phyloP scores from a whole-genome alignment of 2,888 invertebrate genomes.

The Thumatha senex region DNA sequence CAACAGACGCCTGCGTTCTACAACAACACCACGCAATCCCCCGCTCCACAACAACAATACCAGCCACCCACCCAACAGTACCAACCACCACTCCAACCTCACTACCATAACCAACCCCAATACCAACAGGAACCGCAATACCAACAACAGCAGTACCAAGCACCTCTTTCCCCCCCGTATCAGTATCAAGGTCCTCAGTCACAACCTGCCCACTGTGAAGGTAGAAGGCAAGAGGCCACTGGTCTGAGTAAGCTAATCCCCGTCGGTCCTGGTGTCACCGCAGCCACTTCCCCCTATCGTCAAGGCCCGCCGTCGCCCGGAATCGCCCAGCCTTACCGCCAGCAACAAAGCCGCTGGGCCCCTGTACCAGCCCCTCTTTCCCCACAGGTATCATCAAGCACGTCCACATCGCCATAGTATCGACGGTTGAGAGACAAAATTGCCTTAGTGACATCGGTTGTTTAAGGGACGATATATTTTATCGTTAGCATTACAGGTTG shows the following conservation, averaged over 20 bases:
- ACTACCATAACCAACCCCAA: constrained; percentile 33
- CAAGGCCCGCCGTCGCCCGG: constrained; percentile 66
- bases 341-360: constrained; percentile 74
- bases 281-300: constrained; percentile 49
- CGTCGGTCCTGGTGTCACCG: constrained; percentile 64
- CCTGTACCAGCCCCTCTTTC: constrained; percentile 76
- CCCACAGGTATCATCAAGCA: constrained; percentile 69
- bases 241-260: constrained; percentile 79
- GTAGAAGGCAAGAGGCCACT: constrained; percentile 65
- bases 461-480: background rate
- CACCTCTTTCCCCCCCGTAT: constrained; percentile 50
- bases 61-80: constrained; percentile 45
- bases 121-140: constrained; percentile 47
- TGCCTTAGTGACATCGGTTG: background rate
- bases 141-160: constrained; percentile 73
- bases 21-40: constrained; percentile 77
- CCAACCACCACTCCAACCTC: constrained; percentile 41
- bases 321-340: constrained; percentile 66
- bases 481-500: background rate
- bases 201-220: constrained; percentile 62
- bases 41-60: constrained; percentile 39
- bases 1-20: constrained; percentile 72
- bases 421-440: background rate
- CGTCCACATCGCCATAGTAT: constrained; percentile 35
- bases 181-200: constrained; percentile 46